Evolutionary conservation across 1,140 invertebrate species (phyloP).

Genomic region (Mamestra configurata): DNA sequence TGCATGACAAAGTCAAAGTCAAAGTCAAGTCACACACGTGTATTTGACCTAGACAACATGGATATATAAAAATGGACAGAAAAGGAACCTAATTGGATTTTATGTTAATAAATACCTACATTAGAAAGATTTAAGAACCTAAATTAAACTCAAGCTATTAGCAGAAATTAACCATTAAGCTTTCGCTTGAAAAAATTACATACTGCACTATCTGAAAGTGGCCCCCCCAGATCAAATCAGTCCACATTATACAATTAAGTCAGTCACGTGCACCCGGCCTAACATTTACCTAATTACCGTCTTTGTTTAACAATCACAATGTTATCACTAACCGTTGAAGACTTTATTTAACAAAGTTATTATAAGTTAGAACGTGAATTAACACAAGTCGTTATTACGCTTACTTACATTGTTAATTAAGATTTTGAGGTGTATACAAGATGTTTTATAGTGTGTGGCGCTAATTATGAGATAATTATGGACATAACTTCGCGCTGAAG

Average conservation of each 20-base stretch:
- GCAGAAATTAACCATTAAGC: too few relatives aligned
- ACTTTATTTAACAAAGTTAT: constrained; percentile 28
- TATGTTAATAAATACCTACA: too few relatives aligned
- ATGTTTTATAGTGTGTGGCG: constrained; percentile 3
- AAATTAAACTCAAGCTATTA: background rate
- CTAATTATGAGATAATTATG: constrained; percentile 36
- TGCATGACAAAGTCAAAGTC: too few relatives aligned
- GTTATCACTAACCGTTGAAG: constrained; percentile 11
- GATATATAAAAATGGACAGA: too few relatives aligned
- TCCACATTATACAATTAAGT: background rate
- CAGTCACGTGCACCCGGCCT: background rate
- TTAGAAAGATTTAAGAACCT: background rate
- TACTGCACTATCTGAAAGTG: background rate
- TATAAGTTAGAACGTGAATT: constrained; percentile 35
- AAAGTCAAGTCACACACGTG: too few relatives aligned
- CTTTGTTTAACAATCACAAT: background rate
- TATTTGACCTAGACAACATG: too few relatives aligned
- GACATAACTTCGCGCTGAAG: constrained; percentile 17
- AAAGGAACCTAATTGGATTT: too few relatives aligned
- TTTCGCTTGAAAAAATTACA: background rate
- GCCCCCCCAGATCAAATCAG: background rate
- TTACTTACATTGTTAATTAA: constrained; percentile 17
- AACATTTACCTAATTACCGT: constrained; percentile 5
- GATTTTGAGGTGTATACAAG: constrained; percentile 15
- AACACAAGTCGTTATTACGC: background rate